Conservation (phyloP, 2,797 vertebrate species). For the Channa striata region DNA sequence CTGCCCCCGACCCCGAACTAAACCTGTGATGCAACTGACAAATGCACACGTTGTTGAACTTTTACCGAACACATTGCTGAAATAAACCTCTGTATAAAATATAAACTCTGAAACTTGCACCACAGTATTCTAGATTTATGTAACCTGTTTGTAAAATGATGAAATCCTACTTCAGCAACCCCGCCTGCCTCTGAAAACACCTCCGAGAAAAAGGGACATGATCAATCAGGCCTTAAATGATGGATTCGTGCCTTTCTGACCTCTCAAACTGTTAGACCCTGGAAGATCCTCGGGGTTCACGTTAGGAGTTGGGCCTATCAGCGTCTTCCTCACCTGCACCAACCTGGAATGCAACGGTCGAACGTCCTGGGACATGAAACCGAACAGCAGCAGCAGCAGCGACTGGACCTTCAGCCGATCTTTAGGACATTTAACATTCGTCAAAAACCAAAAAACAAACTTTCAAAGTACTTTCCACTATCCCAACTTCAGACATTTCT, state of each 20-base stretch:
- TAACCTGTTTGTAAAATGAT: slow-evolving; percentile 56
- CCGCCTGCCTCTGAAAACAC: slow-evolving; percentile 13
- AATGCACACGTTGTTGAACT: slow-evolving; percentile 36
- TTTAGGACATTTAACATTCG: slow-evolving; percentile 14
- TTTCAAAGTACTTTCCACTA: slow-evolving; percentile 16
- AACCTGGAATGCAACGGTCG: slow-evolving; percentile 27
- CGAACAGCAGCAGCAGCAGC: slow-evolving; percentile 2
- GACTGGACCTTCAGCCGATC: slow-evolving; percentile 19
- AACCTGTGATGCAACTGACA: slow-evolving; percentile 40
- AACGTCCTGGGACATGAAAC: slow-evolving; percentile 16
- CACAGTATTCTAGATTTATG: slow-evolving; percentile 64
- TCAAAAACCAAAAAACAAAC: slow-evolving; percentile 1
- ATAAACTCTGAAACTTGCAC: slow-evolving; percentile 78
- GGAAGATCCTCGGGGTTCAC: slow-evolving; percentile 13
- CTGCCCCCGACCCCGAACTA: slow-evolving; percentile 15
- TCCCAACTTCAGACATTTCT: slow-evolving; percentile 36
- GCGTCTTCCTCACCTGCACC: slow-evolving; percentile 40
- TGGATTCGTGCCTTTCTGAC: slow-evolving; percentile 3
- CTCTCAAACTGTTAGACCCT: slow-evolving; percentile 25
- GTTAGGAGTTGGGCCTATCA: slow-evolving; percentile 25
- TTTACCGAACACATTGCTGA: slow-evolving; percentile 56
- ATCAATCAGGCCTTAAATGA: slow-evolving; percentile 11
- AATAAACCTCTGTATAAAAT: slow-evolving; percentile 81
- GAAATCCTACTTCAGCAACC: slow-evolving; percentile 38
- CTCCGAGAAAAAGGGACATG: slow-evolving; percentile 8